Evolutionary conservation across 1,140 invertebrate genomes (phyloP), one percentile per base, ranked within the genome.

Genomic region (Pissodes strobi): DNA sequence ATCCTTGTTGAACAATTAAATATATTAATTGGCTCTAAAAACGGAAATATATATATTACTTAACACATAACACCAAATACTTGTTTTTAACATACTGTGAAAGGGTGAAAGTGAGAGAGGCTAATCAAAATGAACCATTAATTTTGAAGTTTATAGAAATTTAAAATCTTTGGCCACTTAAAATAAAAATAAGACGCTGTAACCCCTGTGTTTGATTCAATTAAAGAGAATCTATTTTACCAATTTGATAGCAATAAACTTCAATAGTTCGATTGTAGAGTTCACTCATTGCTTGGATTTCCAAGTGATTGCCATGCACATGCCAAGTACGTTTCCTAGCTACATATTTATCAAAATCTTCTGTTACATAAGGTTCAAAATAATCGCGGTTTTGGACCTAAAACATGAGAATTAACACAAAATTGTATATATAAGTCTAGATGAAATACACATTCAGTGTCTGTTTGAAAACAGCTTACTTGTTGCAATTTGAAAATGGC

Each of bases 251-350:
- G 74, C 93, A 92, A 79, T 93, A 97, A 3, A 97, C 89, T 82
- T 97, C 93, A 65, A 97, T 90, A n/a, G 90, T 90, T 67, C 94
- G 83, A 79, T 94, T 95, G 76, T 93, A 97, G 79, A 97, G 88
- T 83, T 97, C 94, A 66, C 90, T 92, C 82, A 97, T 88, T 21
- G 94, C 94, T 79, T 97, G 94, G 75, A 97, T 93, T 81, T 97
- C 94, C 69, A 97, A 88, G 78, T 97, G 94, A 81, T 97, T 97
- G 34, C 94, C 94, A 80, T 95, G 94, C 41, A 91, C 90, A 77
- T 87, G 86, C 64, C 90, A 87, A 59, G 85, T 81, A 6, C 90
- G 81, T 80, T 93, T 93, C 17, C 94, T 82, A 74, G 86, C 86
- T 12, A 97, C 85, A 74, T 97, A 97, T 17, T 86, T 88, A 48